A percentile compares a stretch with the other conserved stretches of the same genome.
Evolutionary conservation across 2,113 vertebrate genomes (phyloP).

Genomic region (Pachypanchax playfairii): DNA sequence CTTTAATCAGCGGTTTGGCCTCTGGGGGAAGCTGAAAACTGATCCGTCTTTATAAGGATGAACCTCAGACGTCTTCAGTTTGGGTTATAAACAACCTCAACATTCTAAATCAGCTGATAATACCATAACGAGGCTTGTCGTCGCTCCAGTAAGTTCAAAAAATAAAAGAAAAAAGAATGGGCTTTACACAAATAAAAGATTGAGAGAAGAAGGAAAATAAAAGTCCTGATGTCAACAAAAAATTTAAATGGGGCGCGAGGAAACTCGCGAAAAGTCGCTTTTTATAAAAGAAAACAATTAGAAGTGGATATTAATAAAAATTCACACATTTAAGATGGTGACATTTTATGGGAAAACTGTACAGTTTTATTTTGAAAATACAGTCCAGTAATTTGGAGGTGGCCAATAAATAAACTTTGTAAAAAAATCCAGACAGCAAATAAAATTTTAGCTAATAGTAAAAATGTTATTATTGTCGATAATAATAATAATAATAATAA

Average conservation of each 20-base stretch:
- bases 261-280: too few species aligned
- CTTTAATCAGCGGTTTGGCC: conserved; percentile 38
- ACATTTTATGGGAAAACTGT: background rate
- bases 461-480: background rate
- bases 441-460: background rate
- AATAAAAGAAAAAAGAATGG: background rate
- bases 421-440: too few species aligned
- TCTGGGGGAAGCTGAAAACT: conserved; percentile 29
- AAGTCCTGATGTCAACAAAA: too few species aligned
- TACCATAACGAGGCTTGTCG: too few species aligned
- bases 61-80: too few species aligned
- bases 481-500: conserved; percentile 31
- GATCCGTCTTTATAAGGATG: conserved; percentile 32
- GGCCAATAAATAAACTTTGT: too few species aligned
- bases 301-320: background rate
- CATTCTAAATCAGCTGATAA: background rate
- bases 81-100: background rate
- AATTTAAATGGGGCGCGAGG: too few species aligned
- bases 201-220: too few species aligned
- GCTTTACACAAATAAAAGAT: background rate
- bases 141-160: too few species aligned
- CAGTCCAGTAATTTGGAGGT: too few species aligned
- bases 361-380: background rate
- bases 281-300: background rate
- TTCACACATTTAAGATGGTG: conserved; percentile 13